phyloP scores from a whole-genome alignment of 2,888 invertebrate genomes.

The Lasioglossum marginatum region DNA sequence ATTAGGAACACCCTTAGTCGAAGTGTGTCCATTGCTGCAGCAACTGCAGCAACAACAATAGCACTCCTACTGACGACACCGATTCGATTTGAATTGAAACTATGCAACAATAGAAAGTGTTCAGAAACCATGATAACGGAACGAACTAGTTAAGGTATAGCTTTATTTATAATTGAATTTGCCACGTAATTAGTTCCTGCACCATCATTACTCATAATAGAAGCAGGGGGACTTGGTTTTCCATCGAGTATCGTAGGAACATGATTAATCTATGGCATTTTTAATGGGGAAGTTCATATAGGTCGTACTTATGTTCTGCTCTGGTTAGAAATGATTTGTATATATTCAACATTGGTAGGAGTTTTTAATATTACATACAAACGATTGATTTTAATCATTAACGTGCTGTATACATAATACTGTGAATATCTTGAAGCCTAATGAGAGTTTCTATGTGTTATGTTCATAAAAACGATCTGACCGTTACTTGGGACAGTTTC shows the following conservation, averaged over 20 bases:
- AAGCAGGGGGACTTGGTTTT: conserved; percentile 29
- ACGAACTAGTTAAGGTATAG: conserved; percentile 61
- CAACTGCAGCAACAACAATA: conserved; percentile 82
- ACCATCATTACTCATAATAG: conserved; percentile 41
- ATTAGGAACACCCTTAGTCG: conserved; percentile 86
- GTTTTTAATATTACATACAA: conserved; percentile 27
- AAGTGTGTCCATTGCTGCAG: conserved; percentile 84
- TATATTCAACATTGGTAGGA: conserved; percentile 33
- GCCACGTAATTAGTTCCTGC: conserved; percentile 52
- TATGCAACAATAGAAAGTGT: conserved; percentile 74
- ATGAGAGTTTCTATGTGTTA: conserved; percentile 43
- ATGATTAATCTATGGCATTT: conserved; percentile 17
- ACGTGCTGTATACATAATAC: conserved; percentile 22
- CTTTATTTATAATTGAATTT: conserved; percentile 45
- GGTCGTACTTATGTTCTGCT: conserved; percentile 17
- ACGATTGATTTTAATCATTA: conserved; percentile 28
- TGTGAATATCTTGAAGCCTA: conserved; percentile 54
- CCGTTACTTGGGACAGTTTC: conserved; percentile 34
- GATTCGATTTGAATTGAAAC: conserved; percentile 29
- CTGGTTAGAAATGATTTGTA: conserved; percentile 35
- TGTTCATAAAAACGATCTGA: conserved; percentile 30
- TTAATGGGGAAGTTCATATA: neutral
- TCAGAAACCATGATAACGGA: conserved; percentile 69
- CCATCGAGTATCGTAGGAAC: neutral
- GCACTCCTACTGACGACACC: conserved; percentile 43